Base-by-base conservation (phyloP, 1,140 invertebrate species). In the Atta texana region DNA sequence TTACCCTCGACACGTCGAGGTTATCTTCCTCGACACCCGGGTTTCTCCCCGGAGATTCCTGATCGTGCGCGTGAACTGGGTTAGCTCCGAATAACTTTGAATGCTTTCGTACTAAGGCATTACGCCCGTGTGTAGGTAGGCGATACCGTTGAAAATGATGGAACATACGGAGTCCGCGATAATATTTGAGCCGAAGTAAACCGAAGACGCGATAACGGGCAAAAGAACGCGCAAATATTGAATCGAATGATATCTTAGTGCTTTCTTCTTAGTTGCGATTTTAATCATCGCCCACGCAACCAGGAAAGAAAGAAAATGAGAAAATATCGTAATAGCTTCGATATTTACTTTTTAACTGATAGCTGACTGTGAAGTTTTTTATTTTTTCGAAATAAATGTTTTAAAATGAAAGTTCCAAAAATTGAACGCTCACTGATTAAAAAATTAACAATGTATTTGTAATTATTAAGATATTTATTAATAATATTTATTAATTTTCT, bases 21-120 rank as follows among this genome's bases (percentile, higher is more conserved):
- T 72, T 85, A 69, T 44, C 59, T 88, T 76, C 21, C 28, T 57
- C 68, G 44, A 84, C 59, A 44, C 5, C 8, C 53, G 81, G 68
- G 84, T 63, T 16, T n/a, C 68, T 59, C 39, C 74, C 57, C 61
- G 12, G 55, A 39, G 51, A 81, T 31, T 44, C 16, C 24, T 28
- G 74, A 86, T 89, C 74, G 69, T n/a, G n/a, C 12, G 28, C 57
- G 21, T 72, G 57, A 90, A 89, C 88, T 90, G 59, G 89, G 85
- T 90, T 87, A 87, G 68, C 12, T 44, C 39, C n/a, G 72, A 31
- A 61, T 59, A 80, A 80, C 63, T 86, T 87, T 55, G 39, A 44
- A 82, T 51, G 39, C 57, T 63, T 78, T 44, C 49, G 64, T 31
- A 51, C 18, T 24, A 6, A 84, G 51, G 55, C n/a, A 49, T 82